Evolutionary conservation across 2,797 vertebrate genomes (phyloP), one percentile per base, ranked within the genome.

Genomic region (Neopelma chrysocephalum): DNA sequence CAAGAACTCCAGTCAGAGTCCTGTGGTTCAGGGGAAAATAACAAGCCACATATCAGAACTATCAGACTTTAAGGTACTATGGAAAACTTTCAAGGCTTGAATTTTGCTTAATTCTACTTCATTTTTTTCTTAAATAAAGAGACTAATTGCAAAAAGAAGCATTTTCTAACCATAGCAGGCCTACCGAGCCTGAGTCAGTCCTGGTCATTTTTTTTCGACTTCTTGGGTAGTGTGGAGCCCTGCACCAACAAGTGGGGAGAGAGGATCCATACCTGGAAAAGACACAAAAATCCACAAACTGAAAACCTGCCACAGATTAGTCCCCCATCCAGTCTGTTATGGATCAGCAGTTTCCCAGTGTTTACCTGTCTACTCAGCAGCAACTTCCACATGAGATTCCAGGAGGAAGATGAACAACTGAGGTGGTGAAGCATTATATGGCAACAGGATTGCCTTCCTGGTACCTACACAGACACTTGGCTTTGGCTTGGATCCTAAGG

Each of bases 151-250:
- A 69, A 70, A 84, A 65, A 18, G 4, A 51, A 64, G 16, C 6
- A 12, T 68, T 79, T 92, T 77, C 29, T 70, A 22, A 68, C 27
- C 0, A 0, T 2, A 48, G 3, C 15, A 42, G 15, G 14, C 12
- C 31, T 50, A 36, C 11, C 6, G 9, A 80, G 9, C 16, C 71
- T 12, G 34, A 73, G 10, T 45, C 32, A 4, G 9, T 31, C 4
- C 29, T 13, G 23, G 14, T 15, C 0, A 4, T 2, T 13, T 62
- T 26, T 40, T 56, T 38, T 1, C 9, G 19, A 1, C 13, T 51
- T 62, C 19, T 51, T 42, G 34, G 17, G 15, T 11, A 60, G 20
- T 1, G 7, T 48, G 48, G 20, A 53, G 3, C 22, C 15, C 40
- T 31, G 36, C 29, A 47, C 13, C 23, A 29, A 32, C 7, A 62